Conservation (phyloP, 2,888 invertebrate genomes). For the Chironomus tentans region DNA sequence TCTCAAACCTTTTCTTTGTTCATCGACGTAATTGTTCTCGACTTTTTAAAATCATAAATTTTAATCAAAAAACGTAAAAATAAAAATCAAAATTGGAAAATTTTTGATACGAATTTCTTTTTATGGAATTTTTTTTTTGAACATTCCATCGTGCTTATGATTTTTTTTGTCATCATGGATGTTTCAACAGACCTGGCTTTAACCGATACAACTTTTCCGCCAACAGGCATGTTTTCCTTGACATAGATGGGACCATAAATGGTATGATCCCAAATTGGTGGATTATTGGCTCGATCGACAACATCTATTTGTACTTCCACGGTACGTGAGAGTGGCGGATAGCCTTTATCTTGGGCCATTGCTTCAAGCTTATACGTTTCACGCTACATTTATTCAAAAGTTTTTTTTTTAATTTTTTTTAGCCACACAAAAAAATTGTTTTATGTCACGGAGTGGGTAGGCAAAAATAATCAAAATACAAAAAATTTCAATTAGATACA, state of each 20-base stretch:
- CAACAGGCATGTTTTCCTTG: constrained; percentile 95
- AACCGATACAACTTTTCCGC: constrained; percentile 94
- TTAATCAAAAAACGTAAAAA: constrained; percentile 5
- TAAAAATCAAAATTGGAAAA: constrained; percentile 10
- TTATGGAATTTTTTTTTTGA: no score
- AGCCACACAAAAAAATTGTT: constrained; percentile 6
- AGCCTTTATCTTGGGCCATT: constrained; percentile 97
- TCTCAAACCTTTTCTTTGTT: no score
- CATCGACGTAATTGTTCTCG: no score
- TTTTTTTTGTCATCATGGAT: neutral
- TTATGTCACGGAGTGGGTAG: neutral
- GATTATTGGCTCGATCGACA: constrained; percentile 96
- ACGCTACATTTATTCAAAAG: constrained; percentile 51
- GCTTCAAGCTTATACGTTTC: constrained; percentile 97
- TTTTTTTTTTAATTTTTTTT: neutral
- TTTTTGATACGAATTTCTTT: no score
- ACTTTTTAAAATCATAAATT: neutral
- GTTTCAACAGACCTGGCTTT: constrained; percentile 85
- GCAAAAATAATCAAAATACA: constrained; percentile 16
- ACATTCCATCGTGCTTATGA: no score
- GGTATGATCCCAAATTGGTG: constrained; percentile 93
- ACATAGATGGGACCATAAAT: constrained; percentile 96
- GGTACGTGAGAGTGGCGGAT: constrained; percentile 87
- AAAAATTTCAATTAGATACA: constrained; percentile 1
- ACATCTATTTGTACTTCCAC: constrained; percentile 98